A percentile compares a stretch with the other conserved stretches of the same genome.
Evolutionary conservation across 1,140 invertebrate species (phyloP).

Genomic region (Sycophaga agraensis): DNA sequence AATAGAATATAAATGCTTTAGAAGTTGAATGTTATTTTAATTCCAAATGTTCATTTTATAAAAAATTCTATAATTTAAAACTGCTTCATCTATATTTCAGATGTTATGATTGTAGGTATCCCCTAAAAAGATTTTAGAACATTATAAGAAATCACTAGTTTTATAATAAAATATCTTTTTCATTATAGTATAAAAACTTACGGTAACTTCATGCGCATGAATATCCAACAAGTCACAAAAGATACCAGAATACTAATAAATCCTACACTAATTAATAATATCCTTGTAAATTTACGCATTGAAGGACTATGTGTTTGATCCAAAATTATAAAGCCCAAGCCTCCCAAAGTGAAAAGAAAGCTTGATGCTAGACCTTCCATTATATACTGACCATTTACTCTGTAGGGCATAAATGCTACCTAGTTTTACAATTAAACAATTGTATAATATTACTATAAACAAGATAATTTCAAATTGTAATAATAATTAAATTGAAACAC

Average conservation of each 20-base stretch:
- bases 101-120: slow-evolving; percentile 49
- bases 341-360: slow-evolving; percentile 94
- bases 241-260: slow-evolving; percentile 92
- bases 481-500: slow-evolving; percentile 32
- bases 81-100: not conserved
- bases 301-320: slow-evolving; percentile 91
- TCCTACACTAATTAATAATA: slow-evolving; percentile 88
- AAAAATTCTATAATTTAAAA: slow-evolving; percentile 10
- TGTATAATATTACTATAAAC: not conserved
- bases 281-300: slow-evolving; percentile 89
- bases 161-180: slow-evolving; percentile 8
- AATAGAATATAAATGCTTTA: too few relatives aligned
- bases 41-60: too few relatives aligned
- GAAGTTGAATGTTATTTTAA: too few relatives aligned
- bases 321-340: slow-evolving; percentile 93
- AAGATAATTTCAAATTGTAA: slow-evolving; percentile 7
- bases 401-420: slow-evolving; percentile 97
- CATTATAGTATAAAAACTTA: slow-evolving; percentile 57
- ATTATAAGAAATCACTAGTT: slow-evolving; percentile 9
- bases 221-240: slow-evolving; percentile 95
- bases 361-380: slow-evolving; percentile 97
- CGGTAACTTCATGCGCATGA: slow-evolving; percentile 99
- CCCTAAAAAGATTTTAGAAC: slow-evolving; percentile 47
- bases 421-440: slow-evolving; percentile 45
- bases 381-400: slow-evolving; percentile 98